Conservation (phyloP, 2,113 vertebrate genomes). For the Vireo altiloquus region DNA sequence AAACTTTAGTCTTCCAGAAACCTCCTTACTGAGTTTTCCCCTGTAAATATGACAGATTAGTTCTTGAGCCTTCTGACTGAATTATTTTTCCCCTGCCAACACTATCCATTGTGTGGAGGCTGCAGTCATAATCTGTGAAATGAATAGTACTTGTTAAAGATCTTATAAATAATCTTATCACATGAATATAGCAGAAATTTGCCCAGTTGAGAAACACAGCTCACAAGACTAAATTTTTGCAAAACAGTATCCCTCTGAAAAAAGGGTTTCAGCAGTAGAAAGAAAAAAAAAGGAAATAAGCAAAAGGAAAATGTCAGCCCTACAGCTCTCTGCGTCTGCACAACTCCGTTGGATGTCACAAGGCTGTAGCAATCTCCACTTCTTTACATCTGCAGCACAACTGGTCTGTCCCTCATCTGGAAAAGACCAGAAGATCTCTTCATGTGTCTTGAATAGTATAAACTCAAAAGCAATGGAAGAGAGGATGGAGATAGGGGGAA, state of each 20-base stretch:
- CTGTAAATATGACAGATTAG: background rate
- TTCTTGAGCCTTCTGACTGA: background rate
- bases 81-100: background rate
- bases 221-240: background rate
- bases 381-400: background rate
- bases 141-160: background rate
- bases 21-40: background rate
- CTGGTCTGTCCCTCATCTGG: background rate
- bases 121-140: slow-evolving; percentile 19
- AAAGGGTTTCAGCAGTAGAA: background rate
- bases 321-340: background rate
- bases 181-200: background rate
- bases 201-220: background rate
- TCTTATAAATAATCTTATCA: slow-evolving; percentile 12
- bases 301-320: background rate
- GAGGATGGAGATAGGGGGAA: background rate
- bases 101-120: background rate
- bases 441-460: background rate
- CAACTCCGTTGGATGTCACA: background rate
- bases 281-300: background rate
- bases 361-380: background rate
- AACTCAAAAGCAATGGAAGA: background rate
- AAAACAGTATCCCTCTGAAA: background rate
- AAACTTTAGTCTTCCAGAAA: background rate
- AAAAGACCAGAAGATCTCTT: background rate